Base-by-base conservation (phyloP, 2,797 vertebrate species). In the Enteromius afrohamiltoni region DNA sequence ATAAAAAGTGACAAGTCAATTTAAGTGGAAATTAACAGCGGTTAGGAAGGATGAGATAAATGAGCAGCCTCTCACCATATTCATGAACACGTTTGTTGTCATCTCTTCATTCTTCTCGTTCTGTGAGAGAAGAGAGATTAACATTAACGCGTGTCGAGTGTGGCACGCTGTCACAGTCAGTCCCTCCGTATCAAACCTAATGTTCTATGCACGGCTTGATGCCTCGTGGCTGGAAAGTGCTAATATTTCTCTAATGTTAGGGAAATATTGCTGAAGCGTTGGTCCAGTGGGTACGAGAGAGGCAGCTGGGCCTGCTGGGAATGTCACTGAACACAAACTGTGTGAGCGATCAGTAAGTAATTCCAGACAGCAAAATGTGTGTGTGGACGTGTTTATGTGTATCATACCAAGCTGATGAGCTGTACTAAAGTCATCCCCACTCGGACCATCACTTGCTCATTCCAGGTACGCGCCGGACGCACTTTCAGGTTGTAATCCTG, bases 31-130 rank as follows among this genome's bases (percentile, higher is more conserved):
- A 86, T 82, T 62, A 60, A 70, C 70, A 26, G 73, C 4, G 1
- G 16, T 60, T 71, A 4, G 0, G 21, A 70, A 87, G 26, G 88
- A 85, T 85, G 92, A 89, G 89, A 89, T 78, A 67, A 89, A 88
- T 84, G 79, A 45, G 85, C 77, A 11, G 29, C 58, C 67, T 85
- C 88, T n/a, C 92, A 95, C 95, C 95, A 95, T 89, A 91, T 95
- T 95, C 95, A 95, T 95, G 90, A 93, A 95, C 76, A 95, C 94
- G 73, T 95, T 95, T 88, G 95, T 95, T 55, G 94, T 95, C 95
- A 95, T 95, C 88, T 95, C 93, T 26, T 88, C 93, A 31, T 95
- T 95, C 90, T 95, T 95, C 88, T 95, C 93, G 0, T 95, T 92
- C 95, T 95, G 90, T 23, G 67, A 85, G 23, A 85, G 55, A 81